Conservation (phyloP, 2,888 invertebrate genomes). For the Pseudococcus jackbeardsleyi region DNA sequence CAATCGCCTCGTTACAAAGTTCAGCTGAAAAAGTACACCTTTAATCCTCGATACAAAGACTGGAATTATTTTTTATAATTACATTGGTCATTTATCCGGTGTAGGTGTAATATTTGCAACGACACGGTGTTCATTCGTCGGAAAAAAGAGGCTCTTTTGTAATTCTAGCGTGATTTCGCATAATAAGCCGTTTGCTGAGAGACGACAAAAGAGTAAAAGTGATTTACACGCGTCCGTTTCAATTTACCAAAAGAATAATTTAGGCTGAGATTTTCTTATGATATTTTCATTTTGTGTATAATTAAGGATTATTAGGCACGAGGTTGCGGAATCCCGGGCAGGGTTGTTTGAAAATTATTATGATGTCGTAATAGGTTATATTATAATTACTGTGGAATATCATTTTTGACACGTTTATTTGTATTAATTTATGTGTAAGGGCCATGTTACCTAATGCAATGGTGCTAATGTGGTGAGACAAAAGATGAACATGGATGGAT, state of each 20-base stretch:
- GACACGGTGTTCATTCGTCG: not conserved
- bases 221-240: slow-evolving; percentile 33
- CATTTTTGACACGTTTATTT: not conserved
- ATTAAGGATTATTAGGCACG: slow-evolving; percentile 6
- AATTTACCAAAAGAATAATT: slow-evolving; percentile 33
- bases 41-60: not conserved
- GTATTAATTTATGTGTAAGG: not conserved
- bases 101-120: slow-evolving; percentile 15
- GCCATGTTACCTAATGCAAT: not conserved
- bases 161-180: slow-evolving; percentile 33
- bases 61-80: slow-evolving; percentile 1
- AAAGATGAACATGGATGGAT: too few relatives aligned
- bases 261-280: slow-evolving; percentile 15
- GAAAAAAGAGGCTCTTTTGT: not conserved
- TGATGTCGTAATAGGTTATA: not conserved
- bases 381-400: not conserved
- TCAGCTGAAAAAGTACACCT: not conserved
- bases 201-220: not conserved
- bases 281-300: slow-evolving; percentile 23
- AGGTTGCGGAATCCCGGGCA: not conserved
- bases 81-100: slow-evolving; percentile 1
- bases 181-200: slow-evolving; percentile 1
- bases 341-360: not conserved
- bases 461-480: too few relatives aligned
- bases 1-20: not conserved